A percentile compares a stretch with the other conserved stretches of the same genome.
Evolutionary conservation across 64 coral and sea anemone genomes (phyloP).

Genomic region (Astreopora myriophthalma): DNA sequence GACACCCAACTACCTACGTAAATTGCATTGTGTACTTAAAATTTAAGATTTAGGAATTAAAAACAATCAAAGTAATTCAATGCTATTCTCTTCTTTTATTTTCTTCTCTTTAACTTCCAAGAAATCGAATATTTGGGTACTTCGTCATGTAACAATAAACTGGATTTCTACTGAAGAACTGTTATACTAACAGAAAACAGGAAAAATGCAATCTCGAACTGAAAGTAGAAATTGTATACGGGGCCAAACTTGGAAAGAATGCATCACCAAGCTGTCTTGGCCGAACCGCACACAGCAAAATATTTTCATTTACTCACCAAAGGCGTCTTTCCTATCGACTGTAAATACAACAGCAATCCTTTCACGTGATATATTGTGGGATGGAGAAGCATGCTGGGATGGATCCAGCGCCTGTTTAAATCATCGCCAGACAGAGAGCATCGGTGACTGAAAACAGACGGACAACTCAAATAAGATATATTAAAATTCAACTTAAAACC

Average conservation of each 20-base stretch:
- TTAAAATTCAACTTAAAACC: too few relatives aligned
- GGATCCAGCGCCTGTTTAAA: conserved; percentile 87
- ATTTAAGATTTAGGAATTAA: too few relatives aligned
- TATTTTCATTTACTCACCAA: conserved; percentile 49
- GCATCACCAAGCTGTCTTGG: too few relatives aligned
- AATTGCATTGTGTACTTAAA: too few relatives aligned
- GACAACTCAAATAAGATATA: neutral
- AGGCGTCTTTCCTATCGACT: conserved; percentile 76
- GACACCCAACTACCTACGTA: too few relatives aligned
- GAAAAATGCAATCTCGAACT: neutral
- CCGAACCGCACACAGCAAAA: too few relatives aligned
- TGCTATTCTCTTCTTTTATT: neutral
- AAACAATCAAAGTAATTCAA: too few relatives aligned
- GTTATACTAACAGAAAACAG: neutral
- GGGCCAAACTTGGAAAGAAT: too few relatives aligned
- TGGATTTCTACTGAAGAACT: too few relatives aligned
- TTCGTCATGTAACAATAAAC: too few relatives aligned
- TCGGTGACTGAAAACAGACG: conserved; percentile 72
- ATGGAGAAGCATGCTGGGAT: conserved; percentile 83
- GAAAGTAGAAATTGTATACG: too few relatives aligned
- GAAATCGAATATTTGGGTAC: neutral
- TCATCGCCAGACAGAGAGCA: conserved; percentile 95
- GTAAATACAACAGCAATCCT: conserved; percentile 79
- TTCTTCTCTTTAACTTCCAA: neutral
- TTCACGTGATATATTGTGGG: conserved; percentile 96